phyloP scores from a whole-genome alignment of 53 echinoderm and acorn worm species.

The Apostichopus leukothele region DNA sequence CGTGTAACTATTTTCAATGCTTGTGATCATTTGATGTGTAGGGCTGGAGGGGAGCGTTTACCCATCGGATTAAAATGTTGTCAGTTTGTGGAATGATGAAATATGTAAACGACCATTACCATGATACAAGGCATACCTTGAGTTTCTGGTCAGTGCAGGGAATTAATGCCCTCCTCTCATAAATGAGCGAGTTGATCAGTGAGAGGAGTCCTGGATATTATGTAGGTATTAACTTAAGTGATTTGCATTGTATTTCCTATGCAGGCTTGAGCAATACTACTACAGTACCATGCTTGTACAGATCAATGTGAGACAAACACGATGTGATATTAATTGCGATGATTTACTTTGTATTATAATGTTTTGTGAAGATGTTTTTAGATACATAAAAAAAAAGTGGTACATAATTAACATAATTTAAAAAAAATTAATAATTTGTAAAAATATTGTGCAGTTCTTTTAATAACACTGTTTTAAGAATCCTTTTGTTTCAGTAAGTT shows the following conservation, averaged over 20 bases:
- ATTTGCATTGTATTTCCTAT: neutral
- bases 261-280: constrained; percentile 38
- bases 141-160: too few relatives aligned
- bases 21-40: neutral
- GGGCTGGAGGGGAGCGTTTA: neutral
- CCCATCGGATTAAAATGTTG: neutral
- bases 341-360: constrained; percentile 37
- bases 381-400: neutral
- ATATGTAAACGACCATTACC: neutral
- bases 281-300: constrained; percentile 23
- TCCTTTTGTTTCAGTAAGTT: constrained; percentile 36
- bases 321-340: neutral
- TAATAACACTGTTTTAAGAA: constrained; percentile 32
- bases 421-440: constrained; percentile 27
- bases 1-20: neutral
- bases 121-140: neutral
- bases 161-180: too few relatives aligned
- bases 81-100: neutral
- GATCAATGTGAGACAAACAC: constrained; percentile 6
- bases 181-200: too few relatives aligned
- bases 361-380: constrained; percentile 46
- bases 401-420: constrained; percentile 28
- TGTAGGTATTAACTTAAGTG: neutral
- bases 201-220: too few relatives aligned
- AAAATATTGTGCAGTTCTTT: constrained; percentile 44